Evolutionary conservation across 2,888 invertebrate species (phyloP).

Genomic region (Phyllotreta striolata): DNA sequence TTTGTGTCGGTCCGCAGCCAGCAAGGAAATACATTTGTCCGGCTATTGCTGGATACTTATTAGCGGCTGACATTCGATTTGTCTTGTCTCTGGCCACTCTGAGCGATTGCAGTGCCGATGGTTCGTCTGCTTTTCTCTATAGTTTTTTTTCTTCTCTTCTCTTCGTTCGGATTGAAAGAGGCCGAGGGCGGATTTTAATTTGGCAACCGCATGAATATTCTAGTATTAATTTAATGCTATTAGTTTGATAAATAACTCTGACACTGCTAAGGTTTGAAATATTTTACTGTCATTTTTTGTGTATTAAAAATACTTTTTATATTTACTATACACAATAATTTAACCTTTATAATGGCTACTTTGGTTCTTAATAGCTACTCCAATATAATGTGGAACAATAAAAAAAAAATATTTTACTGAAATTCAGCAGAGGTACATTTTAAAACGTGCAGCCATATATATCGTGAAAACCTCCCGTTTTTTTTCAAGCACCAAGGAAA

Average conservation of each 20-base stretch:
- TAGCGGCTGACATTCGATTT: constrained; percentile 66
- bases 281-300: constrained; percentile 17
- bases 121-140: constrained; percentile 39
- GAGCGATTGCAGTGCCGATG: constrained; percentile 56
- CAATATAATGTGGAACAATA: too few species aligned
- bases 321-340: background rate
- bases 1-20: constrained; percentile 59
- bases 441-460: constrained; percentile 39
- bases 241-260: constrained; percentile 50
- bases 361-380: too few species aligned
- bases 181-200: constrained; percentile 57
- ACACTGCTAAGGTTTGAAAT: constrained; percentile 14
- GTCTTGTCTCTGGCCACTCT: constrained; percentile 61
- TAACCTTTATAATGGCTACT: too few species aligned
- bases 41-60: constrained; percentile 63
- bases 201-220: constrained; percentile 57
- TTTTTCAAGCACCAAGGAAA: constrained; percentile 40
- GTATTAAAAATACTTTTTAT: background rate
- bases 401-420: constrained; percentile 2
- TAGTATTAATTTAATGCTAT: constrained; percentile 56
- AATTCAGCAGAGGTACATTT: constrained; percentile 35
- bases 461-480: constrained; percentile 29
- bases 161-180: constrained; percentile 36
- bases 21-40: constrained; percentile 63
- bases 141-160: constrained; percentile 41